Evolutionary conservation across 1,140 invertebrate species (phyloP).

Genomic region (Tetraneura akinire): DNA sequence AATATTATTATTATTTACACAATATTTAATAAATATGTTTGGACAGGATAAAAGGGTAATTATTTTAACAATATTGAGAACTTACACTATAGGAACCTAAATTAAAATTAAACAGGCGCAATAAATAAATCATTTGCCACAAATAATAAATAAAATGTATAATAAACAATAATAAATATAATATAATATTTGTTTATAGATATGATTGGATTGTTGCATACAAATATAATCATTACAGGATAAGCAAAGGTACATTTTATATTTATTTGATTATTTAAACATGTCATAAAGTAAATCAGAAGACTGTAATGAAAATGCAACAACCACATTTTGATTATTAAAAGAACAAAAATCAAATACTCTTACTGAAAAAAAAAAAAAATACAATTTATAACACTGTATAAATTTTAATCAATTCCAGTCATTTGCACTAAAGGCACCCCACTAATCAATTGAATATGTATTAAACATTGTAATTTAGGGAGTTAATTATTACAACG

Average conservation of each 20-base stretch:
- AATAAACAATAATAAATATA: too few species aligned
- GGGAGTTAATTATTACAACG: too few species aligned
- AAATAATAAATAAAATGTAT: too few species aligned
- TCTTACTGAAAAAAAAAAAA: slow-evolving; percentile 1
- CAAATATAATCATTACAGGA: not conserved
- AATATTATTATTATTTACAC: slow-evolving; percentile 19
- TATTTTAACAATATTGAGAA: slow-evolving; percentile 30
- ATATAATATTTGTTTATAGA: not conserved
- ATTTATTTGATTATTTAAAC: not conserved
- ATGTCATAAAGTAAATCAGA: not conserved
- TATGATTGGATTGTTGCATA: slow-evolving; percentile 23
- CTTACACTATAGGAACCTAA: slow-evolving; percentile 49
- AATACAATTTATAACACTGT: not conserved
- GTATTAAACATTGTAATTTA: not conserved
- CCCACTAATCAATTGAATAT: not conserved
- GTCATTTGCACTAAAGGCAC: not conserved
- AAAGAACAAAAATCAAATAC: not conserved
- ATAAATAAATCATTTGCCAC: not conserved
- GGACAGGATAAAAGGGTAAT: slow-evolving; percentile 47
- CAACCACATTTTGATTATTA: slow-evolving; percentile 36
- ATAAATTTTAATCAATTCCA: slow-evolving; percentile 25
- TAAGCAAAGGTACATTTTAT: not conserved
- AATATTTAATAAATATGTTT: slow-evolving; percentile 22
- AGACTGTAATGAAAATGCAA: slow-evolving; percentile 9
- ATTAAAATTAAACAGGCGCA: slow-evolving; percentile 28